Evolutionary conservation across 2,888 invertebrate species (phyloP).

Genomic region (Nasonia oneida): DNA sequence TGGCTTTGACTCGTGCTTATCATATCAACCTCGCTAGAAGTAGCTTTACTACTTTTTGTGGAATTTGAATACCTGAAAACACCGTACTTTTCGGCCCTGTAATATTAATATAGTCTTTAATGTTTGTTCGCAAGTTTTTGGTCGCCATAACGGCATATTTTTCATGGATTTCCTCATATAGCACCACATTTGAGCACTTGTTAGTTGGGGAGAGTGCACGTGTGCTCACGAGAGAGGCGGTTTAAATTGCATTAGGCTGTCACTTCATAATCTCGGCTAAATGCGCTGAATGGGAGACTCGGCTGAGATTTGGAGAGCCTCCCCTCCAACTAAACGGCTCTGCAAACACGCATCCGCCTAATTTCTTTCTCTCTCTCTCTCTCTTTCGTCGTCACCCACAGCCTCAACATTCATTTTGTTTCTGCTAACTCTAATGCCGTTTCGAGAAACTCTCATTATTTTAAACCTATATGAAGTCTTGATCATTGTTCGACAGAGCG

Average conservation of each 20-base stretch:
- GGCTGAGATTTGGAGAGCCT: slow-evolving; percentile 17
- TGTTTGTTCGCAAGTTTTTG: too few species aligned
- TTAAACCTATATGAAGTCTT: background rate
- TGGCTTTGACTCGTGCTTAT: too few species aligned
- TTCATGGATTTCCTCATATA: background rate
- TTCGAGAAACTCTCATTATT: background rate
- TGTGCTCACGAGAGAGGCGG: too few species aligned
- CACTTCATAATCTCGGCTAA: slow-evolving; percentile 53
- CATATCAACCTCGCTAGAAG: too few species aligned
- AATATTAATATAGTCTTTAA: too few species aligned
- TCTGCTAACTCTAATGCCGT: background rate
- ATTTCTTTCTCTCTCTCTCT: background rate
- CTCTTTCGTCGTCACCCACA: background rate
- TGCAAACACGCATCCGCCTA: background rate
- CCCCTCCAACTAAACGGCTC: slow-evolving; percentile 25
- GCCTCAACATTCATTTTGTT: background rate
- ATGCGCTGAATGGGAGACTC: slow-evolving; percentile 50
- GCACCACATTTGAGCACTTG: background rate
- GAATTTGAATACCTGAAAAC: too few species aligned
- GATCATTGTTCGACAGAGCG: background rate
- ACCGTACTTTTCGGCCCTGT: too few species aligned
- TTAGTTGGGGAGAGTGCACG: background rate
- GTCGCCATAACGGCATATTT: too few species aligned
- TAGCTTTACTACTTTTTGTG: too few species aligned
- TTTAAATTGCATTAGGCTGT: slow-evolving; percentile 54